These are phyloP conservation scores for Nephrotoma guestfalica DNA, from an alignment of 2,888 invertebrate species.

Conservation along the genomic window DNA sequence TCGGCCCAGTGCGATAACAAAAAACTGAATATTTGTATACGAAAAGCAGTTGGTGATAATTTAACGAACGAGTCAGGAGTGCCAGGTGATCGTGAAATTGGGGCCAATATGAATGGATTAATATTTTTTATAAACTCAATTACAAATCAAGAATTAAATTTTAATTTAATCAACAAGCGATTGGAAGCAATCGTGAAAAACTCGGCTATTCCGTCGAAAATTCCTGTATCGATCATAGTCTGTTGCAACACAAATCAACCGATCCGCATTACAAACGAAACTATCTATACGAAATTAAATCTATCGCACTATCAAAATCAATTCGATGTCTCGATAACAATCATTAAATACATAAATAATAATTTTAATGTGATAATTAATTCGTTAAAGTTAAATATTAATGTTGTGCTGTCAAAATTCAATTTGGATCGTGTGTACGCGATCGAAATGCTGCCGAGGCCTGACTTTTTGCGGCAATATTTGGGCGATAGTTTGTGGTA, in stretches of 20 bases:
- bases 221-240: slow-evolving; percentile 22
- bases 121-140: slow-evolving; percentile 9
- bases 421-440: slow-evolving; percentile 32
- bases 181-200: slow-evolving; percentile 20
- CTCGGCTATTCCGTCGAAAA: slow-evolving; percentile 15
- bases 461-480: slow-evolving; percentile 39
- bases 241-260: slow-evolving; percentile 13
- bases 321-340: neutral
- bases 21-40: slow-evolving; percentile 21
- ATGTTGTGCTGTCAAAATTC: slow-evolving; percentile 37
- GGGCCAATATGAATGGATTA: neutral
- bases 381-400: slow-evolving; percentile 34
- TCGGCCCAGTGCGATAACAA: neutral
- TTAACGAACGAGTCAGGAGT: slow-evolving; percentile 21
- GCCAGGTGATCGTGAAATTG: neutral
- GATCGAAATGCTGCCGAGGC: slow-evolving; percentile 41
- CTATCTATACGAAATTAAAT: slow-evolving; percentile 16
- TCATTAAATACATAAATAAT: neutral
- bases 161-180: slow-evolving; percentile 21
- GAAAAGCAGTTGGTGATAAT: slow-evolving; percentile 21
- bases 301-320: neutral
- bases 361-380: slow-evolving; percentile 25
- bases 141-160: slow-evolving; percentile 17
- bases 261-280: slow-evolving; percentile 33
- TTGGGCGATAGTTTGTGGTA: slow-evolving; percentile 49